Evolutionary conservation across 23 tunicate genomes (phyloP).

Genomic region (Diplosoma virens): DNA sequence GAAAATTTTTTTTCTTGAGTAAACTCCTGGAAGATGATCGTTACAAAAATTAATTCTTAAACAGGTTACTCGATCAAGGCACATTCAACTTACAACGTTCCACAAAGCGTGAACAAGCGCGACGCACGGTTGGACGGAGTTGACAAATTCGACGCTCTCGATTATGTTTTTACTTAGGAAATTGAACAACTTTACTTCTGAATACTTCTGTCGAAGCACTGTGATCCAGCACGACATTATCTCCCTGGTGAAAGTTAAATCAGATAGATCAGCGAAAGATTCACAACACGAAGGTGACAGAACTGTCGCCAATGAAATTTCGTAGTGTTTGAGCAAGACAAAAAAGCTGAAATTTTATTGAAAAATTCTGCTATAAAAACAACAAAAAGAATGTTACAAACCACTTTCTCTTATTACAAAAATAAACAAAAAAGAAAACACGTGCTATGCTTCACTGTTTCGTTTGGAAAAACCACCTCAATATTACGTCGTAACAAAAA

Average conservation of each 20-base stretch:
- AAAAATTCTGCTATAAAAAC: too few species aligned
- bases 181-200: not conserved
- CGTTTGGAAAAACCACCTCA: too few species aligned
- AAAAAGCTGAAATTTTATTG: too few species aligned
- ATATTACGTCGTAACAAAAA: too few species aligned
- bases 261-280: not conserved
- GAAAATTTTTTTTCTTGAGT: too few species aligned
- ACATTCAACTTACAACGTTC: slow-evolving; percentile 23
- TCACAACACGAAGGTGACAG: not conserved
- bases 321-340: not conserved
- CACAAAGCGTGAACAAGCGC: not conserved
- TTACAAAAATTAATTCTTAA: too few species aligned
- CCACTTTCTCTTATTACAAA: too few species aligned
- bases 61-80: not conserved
- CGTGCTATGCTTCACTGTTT: too few species aligned
- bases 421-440: too few species aligned
- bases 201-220: not conserved
- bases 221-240: slow-evolving; percentile 9
- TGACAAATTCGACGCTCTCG: not conserved
- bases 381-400: too few species aligned
- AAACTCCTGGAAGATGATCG: too few species aligned
- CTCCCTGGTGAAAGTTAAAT: too few species aligned
- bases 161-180: not conserved
- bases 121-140: slow-evolving; percentile 20
- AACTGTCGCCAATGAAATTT: not conserved